Percentiles rank a stretch among this genome's conserved stretches.
These are phyloP conservation scores for Karalla daura DNA, from an alignment of 2,797 vertebrate species.

Conservation along the genomic window DNA sequence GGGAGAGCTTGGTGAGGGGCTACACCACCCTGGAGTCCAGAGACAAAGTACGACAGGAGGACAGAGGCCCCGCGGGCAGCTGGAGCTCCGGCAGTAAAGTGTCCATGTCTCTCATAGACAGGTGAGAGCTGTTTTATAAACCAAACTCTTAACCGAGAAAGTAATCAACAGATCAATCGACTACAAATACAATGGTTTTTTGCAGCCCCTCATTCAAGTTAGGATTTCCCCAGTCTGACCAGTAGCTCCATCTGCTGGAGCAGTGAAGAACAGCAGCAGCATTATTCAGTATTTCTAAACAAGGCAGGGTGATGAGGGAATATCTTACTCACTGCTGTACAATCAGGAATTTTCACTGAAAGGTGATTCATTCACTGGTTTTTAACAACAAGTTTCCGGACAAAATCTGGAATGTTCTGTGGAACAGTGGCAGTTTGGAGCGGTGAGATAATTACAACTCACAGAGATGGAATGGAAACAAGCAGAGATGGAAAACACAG, in stretches of 20 bases:
- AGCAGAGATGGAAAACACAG: neutral
- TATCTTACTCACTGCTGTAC: neutral
- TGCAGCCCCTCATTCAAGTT: neutral
- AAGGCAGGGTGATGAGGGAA: neutral
- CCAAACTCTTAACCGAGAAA: neutral
- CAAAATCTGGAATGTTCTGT: neutral
- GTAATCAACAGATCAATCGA: too few species aligned
- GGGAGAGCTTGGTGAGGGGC: slow-evolving; percentile 63
- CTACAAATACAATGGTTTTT: neutral
- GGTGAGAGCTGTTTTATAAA: slow-evolving; percentile 81
- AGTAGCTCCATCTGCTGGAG: slow-evolving; percentile 62
- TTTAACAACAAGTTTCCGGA: slow-evolving; percentile 7
- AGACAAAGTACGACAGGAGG: slow-evolving; percentile 74
- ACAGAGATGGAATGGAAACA: neutral
- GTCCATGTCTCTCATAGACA: slow-evolving; percentile 84
- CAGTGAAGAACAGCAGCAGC: slow-evolving; percentile 19
- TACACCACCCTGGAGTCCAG: slow-evolving; percentile 66
- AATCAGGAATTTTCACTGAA: neutral
- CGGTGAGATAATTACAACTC: neutral
- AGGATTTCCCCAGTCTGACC: too few species aligned
- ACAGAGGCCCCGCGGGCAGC: slow-evolving; percentile 80
- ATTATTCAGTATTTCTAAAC: slow-evolving; percentile 4
- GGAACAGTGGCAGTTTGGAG: neutral
- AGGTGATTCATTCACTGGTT: neutral
- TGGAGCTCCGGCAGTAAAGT: slow-evolving; percentile 89